Conservation (phyloP, 2,797 vertebrate genomes). For the Apodemus agrarius region DNA sequence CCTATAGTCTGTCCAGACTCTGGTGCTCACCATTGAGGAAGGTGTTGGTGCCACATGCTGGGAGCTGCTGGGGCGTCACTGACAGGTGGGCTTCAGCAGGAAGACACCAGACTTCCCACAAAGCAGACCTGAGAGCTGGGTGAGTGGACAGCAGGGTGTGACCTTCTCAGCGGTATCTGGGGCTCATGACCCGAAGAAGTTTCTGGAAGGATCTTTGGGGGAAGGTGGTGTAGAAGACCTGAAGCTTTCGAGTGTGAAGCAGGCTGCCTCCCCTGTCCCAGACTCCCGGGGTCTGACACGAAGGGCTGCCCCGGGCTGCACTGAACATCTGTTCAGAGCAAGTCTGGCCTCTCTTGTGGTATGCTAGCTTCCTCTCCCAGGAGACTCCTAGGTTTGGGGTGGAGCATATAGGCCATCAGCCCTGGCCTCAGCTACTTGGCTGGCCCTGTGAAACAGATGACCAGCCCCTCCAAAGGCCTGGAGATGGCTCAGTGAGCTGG, state of each 20-base stretch:
- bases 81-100: background rate
- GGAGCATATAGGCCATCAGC: accelerated
- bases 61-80: background rate
- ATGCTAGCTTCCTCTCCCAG: background rate
- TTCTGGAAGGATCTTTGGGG: slow-evolving; percentile 26
- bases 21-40: background rate
- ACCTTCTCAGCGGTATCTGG: background rate
- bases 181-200: background rate
- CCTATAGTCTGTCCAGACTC: background rate
- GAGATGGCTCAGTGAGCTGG: background rate
- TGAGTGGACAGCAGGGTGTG: background rate
- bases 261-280: background rate
- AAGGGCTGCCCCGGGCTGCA: background rate
- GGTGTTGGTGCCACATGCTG: background rate
- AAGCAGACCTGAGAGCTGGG: background rate
- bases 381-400: background rate
- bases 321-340: background rate
- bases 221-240: background rate
- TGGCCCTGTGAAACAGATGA: background rate
- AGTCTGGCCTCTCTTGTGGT: background rate
- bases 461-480: background rate
- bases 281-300: background rate
- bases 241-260: background rate
- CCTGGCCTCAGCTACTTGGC: background rate
- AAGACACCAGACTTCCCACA: background rate